Evolutionary conservation across 1,140 invertebrate species (phyloP), one percentile per base, ranked within the genome.

Genomic region (Carposina sasakii): DNA sequence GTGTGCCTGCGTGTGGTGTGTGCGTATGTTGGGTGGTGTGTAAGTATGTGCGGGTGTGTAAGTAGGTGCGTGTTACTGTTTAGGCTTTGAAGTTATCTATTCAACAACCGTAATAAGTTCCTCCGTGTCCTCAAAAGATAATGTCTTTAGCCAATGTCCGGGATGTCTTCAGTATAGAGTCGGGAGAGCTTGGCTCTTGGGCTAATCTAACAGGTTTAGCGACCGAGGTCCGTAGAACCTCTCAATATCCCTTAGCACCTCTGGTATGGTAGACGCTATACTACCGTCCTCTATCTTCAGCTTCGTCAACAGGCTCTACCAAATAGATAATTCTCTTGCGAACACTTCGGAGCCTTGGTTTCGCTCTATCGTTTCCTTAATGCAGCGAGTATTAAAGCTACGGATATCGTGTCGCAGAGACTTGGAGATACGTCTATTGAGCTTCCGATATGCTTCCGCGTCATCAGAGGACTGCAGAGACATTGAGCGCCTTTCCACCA

Each of bases 341-440:
- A 33, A 31, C 13, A 45, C 42, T 31, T 45, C 20, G 16, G 9
- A 31, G 42, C 33, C 26, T 33, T 33, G 13, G 26, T 45, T 45
- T 31, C 28, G 26, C 28, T 45, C 42, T 10, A 43, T 43, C 21
- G 40, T 30, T 13, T 34, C 42, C 23, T 31, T 45, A 21, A 45
- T 31, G 33, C 28, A n/a, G 17, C 33, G 5, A n/a, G 42, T 45
- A 45, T 45, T 31, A 30, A 20, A 34, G 26, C 8, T 5, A 10
- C 24, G 17, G 9, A 45, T 3, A 15, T 45, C 42, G 19, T 19
- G 21, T 31, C 28, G 26, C 24, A 31, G 17, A 28, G 26, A 45
- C 20, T 31, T 20, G 13, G 26, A 45, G 12, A 45, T 31, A 4
- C 20, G 42, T 33, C 42, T 45, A 31, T 45, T 45, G 42, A 30